Evolutionary conservation across 2,113 vertebrate genomes (phyloP).

Genomic region (Catharus fuscescens): DNA sequence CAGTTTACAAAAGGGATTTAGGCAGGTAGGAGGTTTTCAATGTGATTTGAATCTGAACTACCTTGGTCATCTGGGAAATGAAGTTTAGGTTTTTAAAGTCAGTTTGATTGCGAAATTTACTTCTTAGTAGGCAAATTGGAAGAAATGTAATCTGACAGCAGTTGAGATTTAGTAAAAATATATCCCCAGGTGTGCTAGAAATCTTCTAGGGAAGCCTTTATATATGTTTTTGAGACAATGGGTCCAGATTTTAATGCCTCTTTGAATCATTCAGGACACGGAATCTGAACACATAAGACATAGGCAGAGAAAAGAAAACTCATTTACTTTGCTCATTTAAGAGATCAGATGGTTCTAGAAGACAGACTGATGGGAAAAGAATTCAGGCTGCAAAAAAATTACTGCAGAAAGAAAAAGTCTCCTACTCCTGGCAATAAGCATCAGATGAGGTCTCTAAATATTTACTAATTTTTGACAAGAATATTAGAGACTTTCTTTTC

Average conservation of each 20-base stretch:
- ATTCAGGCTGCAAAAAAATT: neutral
- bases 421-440: neutral
- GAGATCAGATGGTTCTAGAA: conserved; percentile 8
- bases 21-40: neutral
- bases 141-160: neutral
- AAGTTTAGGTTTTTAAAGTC: neutral
- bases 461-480: neutral
- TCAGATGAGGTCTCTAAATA: conserved; percentile 1
- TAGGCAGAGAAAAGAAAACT: neutral
- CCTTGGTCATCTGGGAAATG: neutral
- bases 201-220: neutral
- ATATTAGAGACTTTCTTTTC: neutral
- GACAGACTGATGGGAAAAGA: neutral
- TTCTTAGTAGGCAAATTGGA: neutral
- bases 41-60: neutral
- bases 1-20: neutral
- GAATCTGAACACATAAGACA: neutral
- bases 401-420: neutral
- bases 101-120: neutral
- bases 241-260: neutral
- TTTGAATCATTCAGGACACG: neutral
- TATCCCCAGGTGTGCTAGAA: neutral
- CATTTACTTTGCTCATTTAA: conserved; percentile 24
- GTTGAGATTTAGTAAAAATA: neutral
- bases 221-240: neutral